These are phyloP conservation scores for Lethenteron reissneri DNA, from an alignment of 2,113 vertebrate genomes.

Conservation along the genomic window DNA sequence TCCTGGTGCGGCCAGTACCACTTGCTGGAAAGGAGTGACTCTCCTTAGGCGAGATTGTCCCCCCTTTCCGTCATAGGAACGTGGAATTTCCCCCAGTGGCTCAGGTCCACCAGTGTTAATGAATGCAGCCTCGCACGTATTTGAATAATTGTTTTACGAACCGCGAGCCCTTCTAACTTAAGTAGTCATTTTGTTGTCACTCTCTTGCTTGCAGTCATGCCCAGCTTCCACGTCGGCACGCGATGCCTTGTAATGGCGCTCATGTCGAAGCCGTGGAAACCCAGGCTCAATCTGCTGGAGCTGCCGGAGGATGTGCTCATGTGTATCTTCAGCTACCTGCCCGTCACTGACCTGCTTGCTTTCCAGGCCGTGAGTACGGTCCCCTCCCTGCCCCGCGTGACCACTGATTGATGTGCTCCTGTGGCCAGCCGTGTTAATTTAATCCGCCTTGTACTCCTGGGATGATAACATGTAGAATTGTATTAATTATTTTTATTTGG, in stretches of 20 bases:
- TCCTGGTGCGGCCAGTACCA: too few species aligned
- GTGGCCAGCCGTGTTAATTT: neutral
- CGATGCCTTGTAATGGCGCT: constrained; percentile 50
- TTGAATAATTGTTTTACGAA: too few species aligned
- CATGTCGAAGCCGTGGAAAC: constrained; percentile 38
- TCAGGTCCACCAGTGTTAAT: too few species aligned
- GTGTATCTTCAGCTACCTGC: constrained; percentile 59
- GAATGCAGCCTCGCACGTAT: too few species aligned
- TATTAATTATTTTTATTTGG: too few species aligned
- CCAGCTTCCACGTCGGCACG: constrained; percentile 65
- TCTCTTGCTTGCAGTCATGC: constrained; percentile 9
- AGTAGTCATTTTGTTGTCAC: neutral
- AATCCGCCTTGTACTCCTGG: neutral
- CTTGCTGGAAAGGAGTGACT: too few species aligned
- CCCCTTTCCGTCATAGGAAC: too few species aligned
- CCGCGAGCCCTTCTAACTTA: neutral
- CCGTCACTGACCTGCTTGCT: constrained; percentile 60
- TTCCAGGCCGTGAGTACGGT: constrained; percentile 53
- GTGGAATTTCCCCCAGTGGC: too few species aligned
- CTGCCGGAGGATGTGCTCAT: constrained; percentile 74
- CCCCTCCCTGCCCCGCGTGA: neutral
- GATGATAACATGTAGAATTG: neutral
- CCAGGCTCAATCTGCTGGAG: constrained; percentile 38
- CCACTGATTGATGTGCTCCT: neutral
- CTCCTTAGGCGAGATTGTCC: too few species aligned